Evolutionary conservation across 2,888 invertebrate species (phyloP), one percentile per base, ranked within the genome.

Genomic region (Sphaeridia pumilis): DNA sequence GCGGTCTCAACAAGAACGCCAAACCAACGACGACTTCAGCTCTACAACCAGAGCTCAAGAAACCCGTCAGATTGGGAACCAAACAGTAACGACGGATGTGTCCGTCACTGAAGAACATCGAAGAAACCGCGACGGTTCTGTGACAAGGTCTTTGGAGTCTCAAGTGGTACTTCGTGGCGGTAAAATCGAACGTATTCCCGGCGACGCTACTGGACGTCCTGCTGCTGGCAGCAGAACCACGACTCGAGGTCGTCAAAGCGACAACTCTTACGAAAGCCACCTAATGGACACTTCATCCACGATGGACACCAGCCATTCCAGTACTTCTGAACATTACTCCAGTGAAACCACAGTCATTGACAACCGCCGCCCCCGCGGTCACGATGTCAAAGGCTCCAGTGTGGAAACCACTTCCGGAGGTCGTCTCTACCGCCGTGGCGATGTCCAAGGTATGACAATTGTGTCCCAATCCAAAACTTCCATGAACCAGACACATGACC

Each of bases 401-500:
- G 26, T 60, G 4, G 61, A 64, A 50, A 61, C 64, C 7, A 52
- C 49, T 25, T 55, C 58, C 24, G 59, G 59, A 12, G 64, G 64
- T 4, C 57, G 38, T 10, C 46, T 57, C n/a, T 60, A 61, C 46
- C 54, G 60, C 28, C 56, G 56, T 49, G 64, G 64, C 4, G 58
- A 61, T 48, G 55, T 59, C 3, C 60, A 64, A 49, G 64, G 64
- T 3, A 55, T 64, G 38, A 64, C 64, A 1, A 58, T 64, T 4
- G 58, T 62, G 0, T 59, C 62, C 7, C 64, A 64, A 27, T 59
- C 64, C 2, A 62, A 61, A 46, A 56, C 61, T 4, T 59, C 59
- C 12, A 62, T 61, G 62, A 59, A 57, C 4, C 59, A 60, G 45
- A 62, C 64, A 31, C 57, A 58, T 20, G 61, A 64, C 41, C 61